These are phyloP conservation scores for Rhynchomys soricoides DNA, from an alignment of 2,113 vertebrate species.

Conservation along the genomic window DNA sequence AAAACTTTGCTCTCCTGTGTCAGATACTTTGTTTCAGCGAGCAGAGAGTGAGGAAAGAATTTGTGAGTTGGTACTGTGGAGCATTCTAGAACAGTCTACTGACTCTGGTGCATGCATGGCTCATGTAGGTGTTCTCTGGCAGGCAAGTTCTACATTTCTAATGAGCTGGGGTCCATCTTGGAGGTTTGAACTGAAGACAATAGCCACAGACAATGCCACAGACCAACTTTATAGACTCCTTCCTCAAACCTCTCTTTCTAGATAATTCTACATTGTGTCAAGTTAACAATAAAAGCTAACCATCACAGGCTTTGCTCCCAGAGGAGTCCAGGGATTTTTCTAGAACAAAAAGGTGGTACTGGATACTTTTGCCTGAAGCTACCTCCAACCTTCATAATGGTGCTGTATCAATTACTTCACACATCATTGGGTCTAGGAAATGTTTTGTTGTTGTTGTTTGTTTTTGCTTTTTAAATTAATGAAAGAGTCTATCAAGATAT, in stretches of 20 bases:
- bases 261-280: background rate
- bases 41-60: background rate
- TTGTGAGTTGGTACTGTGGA: background rate
- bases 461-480: background rate
- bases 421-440: background rate
- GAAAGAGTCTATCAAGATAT: background rate
- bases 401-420: rapidly evolving
- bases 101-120: background rate
- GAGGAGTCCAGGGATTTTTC: background rate
- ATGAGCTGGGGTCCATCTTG: background rate
- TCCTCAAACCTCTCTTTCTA: background rate
- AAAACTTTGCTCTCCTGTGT: background rate
- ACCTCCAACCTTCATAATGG: background rate
- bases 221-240: background rate
- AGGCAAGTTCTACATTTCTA: background rate
- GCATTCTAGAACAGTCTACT: background rate
- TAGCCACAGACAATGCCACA: background rate
- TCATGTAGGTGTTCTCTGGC: too few species aligned
- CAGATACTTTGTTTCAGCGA: too few species aligned
- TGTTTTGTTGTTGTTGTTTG: too few species aligned
- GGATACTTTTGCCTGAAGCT: background rate
- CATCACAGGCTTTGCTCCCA: background rate
- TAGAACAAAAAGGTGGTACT: background rate
- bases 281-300: background rate
- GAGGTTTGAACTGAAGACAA: background rate